Base-by-base conservation (phyloP, 2,113 vertebrate genomes). In the Proteles cristata region DNA sequence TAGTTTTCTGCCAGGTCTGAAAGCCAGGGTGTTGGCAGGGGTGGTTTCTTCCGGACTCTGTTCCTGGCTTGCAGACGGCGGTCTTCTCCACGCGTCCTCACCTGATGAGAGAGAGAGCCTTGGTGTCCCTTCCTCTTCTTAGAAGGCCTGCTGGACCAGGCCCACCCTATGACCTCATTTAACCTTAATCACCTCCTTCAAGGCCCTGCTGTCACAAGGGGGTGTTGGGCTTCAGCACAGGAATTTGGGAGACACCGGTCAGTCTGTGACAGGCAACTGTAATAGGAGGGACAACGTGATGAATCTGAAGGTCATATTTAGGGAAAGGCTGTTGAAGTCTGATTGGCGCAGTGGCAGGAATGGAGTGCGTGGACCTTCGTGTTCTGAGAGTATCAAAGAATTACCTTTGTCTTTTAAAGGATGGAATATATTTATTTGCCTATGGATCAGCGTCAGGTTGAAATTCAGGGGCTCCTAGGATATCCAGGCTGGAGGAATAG, bases 401-500 rank as follows among this genome's bases (percentile, higher is more conserved):
- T 68, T 11, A 39, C 35, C 9, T 87, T 77, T 95, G 82, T 26
- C 73, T 90, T 95, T 4, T 94, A 63, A 97, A 98, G 98, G 5
- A 93, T 31, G 39, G 10, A 17, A 21, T 1, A 0, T 50, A 8
- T 89, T 63, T 50, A 8, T 89, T 63, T 94, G 88, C 23, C 74
- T 55, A 63, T 82, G 85, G 95, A 97, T 35, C 45, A 28, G 61
- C 61, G 58, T 0, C 96, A 96, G 58, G 66, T 79, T 82, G 96
- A 98, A 86, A 93, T 76, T 11, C 55, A 97, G 28, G 28, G 45
- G 94, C 61, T 50, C 96, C 0, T 0, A 94, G 85, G 96, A 90
- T 87, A 88, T 53, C 69, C 65, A 94, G 98, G 66, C 84, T 98
- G n/a, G 96, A 98, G 88, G 85, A 45, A 16, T 95, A 68, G 10